phyloP scores from a whole-genome alignment of 2,888 invertebrate genomes.

The Abrostola tripartita region DNA sequence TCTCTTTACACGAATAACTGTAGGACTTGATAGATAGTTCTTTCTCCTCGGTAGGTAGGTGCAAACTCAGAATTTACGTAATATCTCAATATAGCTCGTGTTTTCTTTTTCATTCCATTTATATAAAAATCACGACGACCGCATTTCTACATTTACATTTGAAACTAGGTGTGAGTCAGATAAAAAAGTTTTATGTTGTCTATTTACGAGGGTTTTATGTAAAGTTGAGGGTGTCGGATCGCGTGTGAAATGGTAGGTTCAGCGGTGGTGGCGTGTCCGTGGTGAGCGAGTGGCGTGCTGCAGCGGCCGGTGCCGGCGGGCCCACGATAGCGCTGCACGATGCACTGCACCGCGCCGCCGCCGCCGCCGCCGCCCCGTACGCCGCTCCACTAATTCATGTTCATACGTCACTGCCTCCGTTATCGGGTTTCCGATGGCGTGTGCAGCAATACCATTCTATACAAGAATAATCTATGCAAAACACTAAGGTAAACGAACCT shows the following conservation, averaged over 20 bases:
- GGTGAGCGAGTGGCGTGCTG: slow-evolving; percentile 28
- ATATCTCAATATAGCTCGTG: slow-evolving; percentile 39
- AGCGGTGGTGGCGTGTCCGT: slow-evolving; percentile 29
- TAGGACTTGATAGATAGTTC: slow-evolving; percentile 54
- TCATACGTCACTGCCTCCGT: slow-evolving; percentile 66
- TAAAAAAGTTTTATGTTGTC: slow-evolving; percentile 62
- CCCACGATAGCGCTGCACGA: slow-evolving; percentile 39
- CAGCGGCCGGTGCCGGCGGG: slow-evolving; percentile 24
- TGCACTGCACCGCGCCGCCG: slow-evolving; percentile 42
- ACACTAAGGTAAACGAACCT: slow-evolving; percentile 65
- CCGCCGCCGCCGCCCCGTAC: slow-evolving; percentile 16
- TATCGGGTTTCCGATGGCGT: slow-evolving; percentile 75
- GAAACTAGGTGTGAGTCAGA: slow-evolving; percentile 56
- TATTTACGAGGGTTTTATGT: slow-evolving; percentile 70
- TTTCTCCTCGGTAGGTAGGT: slow-evolving; percentile 23
- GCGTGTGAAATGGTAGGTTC: slow-evolving; percentile 62
- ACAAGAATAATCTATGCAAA: slow-evolving; percentile 66
- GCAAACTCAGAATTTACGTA: slow-evolving; percentile 39
- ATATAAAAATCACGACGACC: slow-evolving; percentile 54
- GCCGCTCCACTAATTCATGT: slow-evolving; percentile 63
- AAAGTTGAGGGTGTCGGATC: slow-evolving; percentile 61
- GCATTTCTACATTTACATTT: slow-evolving; percentile 53
- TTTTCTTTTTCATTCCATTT: slow-evolving; percentile 42
- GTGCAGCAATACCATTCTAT: slow-evolving; percentile 60
- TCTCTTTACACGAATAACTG: slow-evolving; percentile 60